phyloP scores from a whole-genome alignment of 2,797 vertebrate genomes.

The Rhyacichthys aspro region DNA sequence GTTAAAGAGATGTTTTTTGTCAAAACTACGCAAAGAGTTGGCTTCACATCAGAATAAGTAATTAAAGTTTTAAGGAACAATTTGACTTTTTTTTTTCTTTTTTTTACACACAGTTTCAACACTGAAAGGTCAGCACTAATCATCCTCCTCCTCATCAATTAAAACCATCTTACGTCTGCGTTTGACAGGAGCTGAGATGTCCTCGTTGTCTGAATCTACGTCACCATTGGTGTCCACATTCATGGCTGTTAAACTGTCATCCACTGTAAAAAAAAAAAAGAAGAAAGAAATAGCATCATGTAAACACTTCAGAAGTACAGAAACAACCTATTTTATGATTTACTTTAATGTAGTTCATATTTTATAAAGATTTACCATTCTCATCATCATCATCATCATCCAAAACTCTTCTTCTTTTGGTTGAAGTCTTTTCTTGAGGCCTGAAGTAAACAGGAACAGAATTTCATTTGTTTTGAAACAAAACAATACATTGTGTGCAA shows the following conservation, averaged over 20 bases:
- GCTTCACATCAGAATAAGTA: no score
- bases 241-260: slow-evolving; percentile 28
- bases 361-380: slow-evolving; percentile 44
- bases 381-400: slow-evolving; percentile 64
- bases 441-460: slow-evolving; percentile 40
- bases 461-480: background rate
- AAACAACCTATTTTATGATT: background rate
- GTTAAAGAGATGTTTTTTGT: slow-evolving; percentile 1
- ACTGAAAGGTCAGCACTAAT: slow-evolving; percentile 55
- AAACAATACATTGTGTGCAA: background rate
- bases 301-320: no score
- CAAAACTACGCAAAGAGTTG: no score
- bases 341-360: background rate
- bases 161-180: slow-evolving; percentile 73
- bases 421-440: slow-evolving; percentile 54
- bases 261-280: slow-evolving; percentile 43
- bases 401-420: slow-evolving; percentile 78
- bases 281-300: background rate
- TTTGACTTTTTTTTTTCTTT: no score
- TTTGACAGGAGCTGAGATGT: slow-evolving; percentile 67
- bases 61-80: no score
- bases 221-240: slow-evolving; percentile 24
- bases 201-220: slow-evolving; percentile 55
- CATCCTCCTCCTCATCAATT: slow-evolving; percentile 80
- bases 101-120: slow-evolving; percentile 21